These are phyloP conservation scores for Gadus chalcogrammus DNA, from an alignment of 2,113 vertebrate genomes.

Conservation along the genomic window DNA sequence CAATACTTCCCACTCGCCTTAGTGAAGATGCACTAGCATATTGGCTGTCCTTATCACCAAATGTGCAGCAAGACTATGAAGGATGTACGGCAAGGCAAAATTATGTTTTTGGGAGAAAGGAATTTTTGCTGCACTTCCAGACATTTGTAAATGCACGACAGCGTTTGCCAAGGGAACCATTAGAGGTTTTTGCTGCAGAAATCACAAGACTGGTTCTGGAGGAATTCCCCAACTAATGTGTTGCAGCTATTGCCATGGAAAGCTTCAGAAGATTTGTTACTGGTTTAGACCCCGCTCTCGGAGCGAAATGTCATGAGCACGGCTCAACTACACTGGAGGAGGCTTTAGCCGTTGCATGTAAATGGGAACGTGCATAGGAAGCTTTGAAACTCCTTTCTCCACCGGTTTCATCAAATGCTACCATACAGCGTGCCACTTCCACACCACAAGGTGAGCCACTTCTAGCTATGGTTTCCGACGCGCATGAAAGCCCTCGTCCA, in stretches of 20 bases:
- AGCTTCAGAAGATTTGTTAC: not conserved
- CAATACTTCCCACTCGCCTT: slow-evolving; percentile 1
- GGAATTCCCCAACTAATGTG: slow-evolving; percentile 4
- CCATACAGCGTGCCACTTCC: not conserved
- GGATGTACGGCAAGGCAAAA: no score
- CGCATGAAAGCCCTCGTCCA: not conserved
- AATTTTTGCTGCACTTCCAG: slow-evolving; percentile 13
- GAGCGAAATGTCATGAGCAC: slow-evolving; percentile 14
- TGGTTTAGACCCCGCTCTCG: slow-evolving; percentile 6
- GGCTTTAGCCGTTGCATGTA: slow-evolving; percentile 12
- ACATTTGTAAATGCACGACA: slow-evolving; percentile 25
- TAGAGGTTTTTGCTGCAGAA: slow-evolving; percentile 24
- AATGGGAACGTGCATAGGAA: slow-evolving; percentile 6
- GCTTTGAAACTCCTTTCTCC: slow-evolving; percentile 1
- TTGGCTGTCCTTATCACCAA: slow-evolving; percentile 13
- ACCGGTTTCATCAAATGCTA: not conserved
- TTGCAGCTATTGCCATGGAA: not conserved
- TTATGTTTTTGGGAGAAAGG: no score
- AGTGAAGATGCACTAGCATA: slow-evolving; percentile 1
- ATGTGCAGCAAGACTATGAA: not conserved
- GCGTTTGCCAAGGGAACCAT: not conserved
- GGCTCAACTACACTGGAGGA: slow-evolving; percentile 10
- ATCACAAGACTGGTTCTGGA: slow-evolving; percentile 26
- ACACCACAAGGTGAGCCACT: slow-evolving; percentile 4
- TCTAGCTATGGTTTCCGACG: not conserved